Evolutionary conservation across 2,888 invertebrate species (phyloP).

Genomic region (Heliconius charithonia): DNA sequence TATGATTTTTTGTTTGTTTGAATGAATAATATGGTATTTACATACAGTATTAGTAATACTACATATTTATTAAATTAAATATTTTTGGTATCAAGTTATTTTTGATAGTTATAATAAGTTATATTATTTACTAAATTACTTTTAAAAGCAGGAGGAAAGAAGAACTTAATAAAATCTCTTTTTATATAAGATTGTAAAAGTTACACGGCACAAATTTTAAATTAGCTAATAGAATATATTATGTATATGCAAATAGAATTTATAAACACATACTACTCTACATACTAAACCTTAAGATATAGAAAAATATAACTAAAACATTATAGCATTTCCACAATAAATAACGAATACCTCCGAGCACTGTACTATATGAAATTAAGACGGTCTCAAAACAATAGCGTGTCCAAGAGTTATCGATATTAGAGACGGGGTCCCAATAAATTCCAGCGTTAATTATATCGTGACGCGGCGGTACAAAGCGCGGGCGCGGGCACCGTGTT

Average conservation of each 20-base stretch:
- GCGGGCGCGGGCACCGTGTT: constrained; percentile 63
- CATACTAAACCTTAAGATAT: neutral
- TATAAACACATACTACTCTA: neutral
- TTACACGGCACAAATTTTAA: too few relatives aligned
- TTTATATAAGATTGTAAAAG: neutral
- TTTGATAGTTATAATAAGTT: neutral
- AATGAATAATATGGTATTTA: neutral
- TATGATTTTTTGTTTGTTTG: neutral
- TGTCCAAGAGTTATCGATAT: constrained; percentile 64
- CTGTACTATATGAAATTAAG: constrained; percentile 47
- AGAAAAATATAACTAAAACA: constrained; percentile 10
- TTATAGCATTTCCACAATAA: constrained; percentile 20
- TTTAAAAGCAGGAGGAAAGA: neutral
- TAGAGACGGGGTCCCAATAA: constrained; percentile 68
- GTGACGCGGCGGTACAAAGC: constrained; percentile 63
- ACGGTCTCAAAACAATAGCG: constrained; percentile 61
- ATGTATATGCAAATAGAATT: neutral
- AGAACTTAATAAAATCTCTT: neutral
- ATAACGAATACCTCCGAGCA: constrained; percentile 31
- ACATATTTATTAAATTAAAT: neutral
- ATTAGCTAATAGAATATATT: too few relatives aligned
- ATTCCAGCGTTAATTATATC: constrained; percentile 79
- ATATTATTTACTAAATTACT: neutral
- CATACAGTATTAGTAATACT: neutral
- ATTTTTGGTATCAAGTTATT: neutral